These are phyloP conservation scores for Xyrichtys novacula DNA, from an alignment of 2,797 vertebrate genomes.

Conservation along the genomic window DNA sequence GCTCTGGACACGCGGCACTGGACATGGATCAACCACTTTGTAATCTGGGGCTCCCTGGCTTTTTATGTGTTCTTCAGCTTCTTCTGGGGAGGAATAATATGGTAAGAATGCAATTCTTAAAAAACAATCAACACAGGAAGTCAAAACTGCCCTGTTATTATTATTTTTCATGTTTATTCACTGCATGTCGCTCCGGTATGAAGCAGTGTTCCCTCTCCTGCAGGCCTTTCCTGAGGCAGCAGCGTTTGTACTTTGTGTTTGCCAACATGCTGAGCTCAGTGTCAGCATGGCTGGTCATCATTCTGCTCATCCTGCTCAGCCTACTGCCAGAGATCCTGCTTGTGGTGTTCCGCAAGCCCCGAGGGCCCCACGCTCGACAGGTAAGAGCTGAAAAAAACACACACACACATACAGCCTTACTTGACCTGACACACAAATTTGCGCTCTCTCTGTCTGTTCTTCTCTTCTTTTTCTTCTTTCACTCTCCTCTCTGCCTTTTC, in stretches of 20 bases:
- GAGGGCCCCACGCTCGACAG: conserved; percentile 86
- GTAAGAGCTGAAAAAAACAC: conserved; percentile 74
- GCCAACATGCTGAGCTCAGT: conserved; percentile 95
- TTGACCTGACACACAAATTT: background rate
- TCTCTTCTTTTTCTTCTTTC: background rate
- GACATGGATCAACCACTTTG: conserved; percentile 99
- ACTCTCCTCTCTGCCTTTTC: background rate
- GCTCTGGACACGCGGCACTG: conserved; percentile 96
- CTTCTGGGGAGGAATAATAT: conserved; percentile 99
- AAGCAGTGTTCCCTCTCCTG: conserved; percentile 37
- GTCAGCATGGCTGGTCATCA: conserved; percentile 95
- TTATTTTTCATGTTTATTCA: background rate
- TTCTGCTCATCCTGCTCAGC: conserved; percentile 95
- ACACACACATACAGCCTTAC: background rate
- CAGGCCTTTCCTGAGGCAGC: conserved; percentile 97
- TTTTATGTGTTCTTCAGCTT: conserved; percentile 99
- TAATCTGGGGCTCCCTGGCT: conserved; percentile 97
- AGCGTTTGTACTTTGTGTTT: conserved; percentile 98
- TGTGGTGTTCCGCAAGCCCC: conserved; percentile 89
- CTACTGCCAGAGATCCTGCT: conserved; percentile 95
- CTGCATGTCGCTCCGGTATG: background rate
- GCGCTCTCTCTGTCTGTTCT: background rate
- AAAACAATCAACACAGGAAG: background rate
- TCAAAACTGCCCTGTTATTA: background rate
- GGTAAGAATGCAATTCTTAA: conserved; percentile 79